A percentile compares a stretch with the other conserved stretches of the same genome.
Evolutionary conservation across 2,888 invertebrate genomes (phyloP).

Genomic region (Eupithecia vulgata): DNA sequence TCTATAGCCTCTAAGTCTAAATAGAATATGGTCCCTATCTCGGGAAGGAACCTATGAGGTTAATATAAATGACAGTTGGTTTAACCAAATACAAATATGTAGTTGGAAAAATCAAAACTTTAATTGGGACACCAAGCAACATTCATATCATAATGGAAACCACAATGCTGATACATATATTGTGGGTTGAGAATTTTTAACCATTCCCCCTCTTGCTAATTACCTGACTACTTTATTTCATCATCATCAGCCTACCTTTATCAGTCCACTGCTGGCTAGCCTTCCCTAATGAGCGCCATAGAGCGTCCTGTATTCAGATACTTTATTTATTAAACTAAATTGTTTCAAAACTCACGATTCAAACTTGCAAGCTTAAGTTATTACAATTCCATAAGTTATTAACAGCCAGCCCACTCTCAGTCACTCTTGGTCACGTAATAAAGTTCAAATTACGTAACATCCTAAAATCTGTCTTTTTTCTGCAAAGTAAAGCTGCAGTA

Average conservation of each 20-base stretch:
- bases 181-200: not conserved
- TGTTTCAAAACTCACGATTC: not conserved
- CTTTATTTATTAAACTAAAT: not conserved
- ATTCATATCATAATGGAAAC: not conserved
- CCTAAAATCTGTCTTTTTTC: not conserved
- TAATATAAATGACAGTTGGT: not conserved
- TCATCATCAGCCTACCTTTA: too few relatives aligned
- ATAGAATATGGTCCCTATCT: not conserved
- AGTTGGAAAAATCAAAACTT: not conserved
- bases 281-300: too few relatives aligned
- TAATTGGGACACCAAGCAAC: not conserved
- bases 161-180: not conserved
- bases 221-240: too few relatives aligned
- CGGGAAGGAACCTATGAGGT: not conserved
- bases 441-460: not conserved
- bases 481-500: not conserved
- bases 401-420: too few relatives aligned
- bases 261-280: too few relatives aligned
- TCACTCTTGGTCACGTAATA: too few relatives aligned
- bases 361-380: too few relatives aligned
- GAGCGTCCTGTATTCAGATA: too few relatives aligned
- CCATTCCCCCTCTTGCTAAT: not conserved
- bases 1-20: not conserved
- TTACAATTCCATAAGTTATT: too few relatives aligned
- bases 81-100: not conserved